Base-by-base conservation (phyloP, 2,797 vertebrate species). In the Chrosomus eos region DNA sequence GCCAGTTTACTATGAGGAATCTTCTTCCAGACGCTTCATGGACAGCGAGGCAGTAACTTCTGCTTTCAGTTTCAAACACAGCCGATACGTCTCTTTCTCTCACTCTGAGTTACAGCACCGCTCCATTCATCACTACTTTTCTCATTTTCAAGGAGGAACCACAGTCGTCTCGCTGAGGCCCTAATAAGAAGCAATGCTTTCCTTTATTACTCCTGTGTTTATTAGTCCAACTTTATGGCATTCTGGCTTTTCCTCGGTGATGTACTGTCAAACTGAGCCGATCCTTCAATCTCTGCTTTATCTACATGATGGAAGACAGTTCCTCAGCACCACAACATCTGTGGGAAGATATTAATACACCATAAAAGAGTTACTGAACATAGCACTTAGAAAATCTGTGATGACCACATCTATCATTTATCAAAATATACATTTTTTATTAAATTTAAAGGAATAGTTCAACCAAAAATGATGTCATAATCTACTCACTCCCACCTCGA, bases 81-180 rank as follows among this genome's bases (percentile, higher is more conserved):
- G 48, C 48, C 33, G 36, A 8, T 55, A 55, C 36, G 36, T 75
- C 21, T 75, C n/a, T 45, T 28, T 31, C n/a, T 51, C 51, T 73
- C 80, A 68, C 80, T 73, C 19, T 78, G 88, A 89, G 83, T 83
- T 88, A 81, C 87, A 89, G 68, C 60, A 71, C 76, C 64, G 70
- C 48, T 81, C 55, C 91, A 89, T 88, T 89, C 85, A 73, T 88
- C 90, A 87, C 80, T 87, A 87, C 87, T 85, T 78, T 90, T 84
- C 82, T 90, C 80, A 88, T 84, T 86, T 89, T 87, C 66, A 77
- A 72, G 62, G 80, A 62, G 73, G 36, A 40, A 71, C 73, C 74
- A 40, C 72, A 84, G 86, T 82, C 86, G 79, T 90, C 82, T 88
- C 85, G 55, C 66, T 82, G 85, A 64, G 83, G 64, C 82, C 53